These are phyloP conservation scores for Trissolcus japonicus DNA, from an alignment of 2,888 invertebrate genomes.

Conservation along the genomic window DNA sequence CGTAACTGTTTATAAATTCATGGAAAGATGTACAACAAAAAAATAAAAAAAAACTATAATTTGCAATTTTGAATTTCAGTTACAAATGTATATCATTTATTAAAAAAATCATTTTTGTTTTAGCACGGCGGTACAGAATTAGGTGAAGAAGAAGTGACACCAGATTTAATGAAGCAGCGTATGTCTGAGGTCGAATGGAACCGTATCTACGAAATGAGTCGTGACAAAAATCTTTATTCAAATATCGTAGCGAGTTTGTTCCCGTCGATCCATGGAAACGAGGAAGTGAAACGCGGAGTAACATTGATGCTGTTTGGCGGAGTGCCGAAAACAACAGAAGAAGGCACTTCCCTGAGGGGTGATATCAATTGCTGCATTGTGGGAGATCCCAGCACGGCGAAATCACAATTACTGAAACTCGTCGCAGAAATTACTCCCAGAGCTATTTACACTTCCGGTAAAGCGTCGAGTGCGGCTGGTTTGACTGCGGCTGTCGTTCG, in stretches of 20 bases:
- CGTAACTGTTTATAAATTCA: too few relatives aligned
- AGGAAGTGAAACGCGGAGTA: conserved; percentile 95
- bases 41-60: not conserved
- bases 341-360: conserved; percentile 94
- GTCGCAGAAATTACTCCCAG: conserved; percentile 95
- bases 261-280: conserved; percentile 97
- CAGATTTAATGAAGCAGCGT: conserved; percentile 93
- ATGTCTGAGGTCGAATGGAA: conserved; percentile 97
- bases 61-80: not conserved
- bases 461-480: conserved; percentile 98
- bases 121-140: conserved; percentile 90
- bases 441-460: conserved; percentile 98
- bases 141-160: conserved; percentile 91
- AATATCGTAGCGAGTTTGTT: conserved; percentile 95
- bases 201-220: conserved; percentile 97
- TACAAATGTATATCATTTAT: not conserved
- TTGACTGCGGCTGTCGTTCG: conserved; percentile 98
- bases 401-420: conserved; percentile 97
- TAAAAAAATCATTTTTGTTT: conserved; percentile 12
- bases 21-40: not conserved
- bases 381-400: conserved; percentile 99
- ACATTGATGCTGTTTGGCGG: conserved; percentile 98
- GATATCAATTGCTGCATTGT: conserved; percentile 99
- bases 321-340: conserved; percentile 94
- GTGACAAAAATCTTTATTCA: conserved; percentile 91